A percentile compares a stretch with the other conserved stretches of the same genome.
These are phyloP conservation scores for Dermatemys mawii DNA, from an alignment of 2,113 vertebrate genomes.

Conservation along the genomic window DNA sequence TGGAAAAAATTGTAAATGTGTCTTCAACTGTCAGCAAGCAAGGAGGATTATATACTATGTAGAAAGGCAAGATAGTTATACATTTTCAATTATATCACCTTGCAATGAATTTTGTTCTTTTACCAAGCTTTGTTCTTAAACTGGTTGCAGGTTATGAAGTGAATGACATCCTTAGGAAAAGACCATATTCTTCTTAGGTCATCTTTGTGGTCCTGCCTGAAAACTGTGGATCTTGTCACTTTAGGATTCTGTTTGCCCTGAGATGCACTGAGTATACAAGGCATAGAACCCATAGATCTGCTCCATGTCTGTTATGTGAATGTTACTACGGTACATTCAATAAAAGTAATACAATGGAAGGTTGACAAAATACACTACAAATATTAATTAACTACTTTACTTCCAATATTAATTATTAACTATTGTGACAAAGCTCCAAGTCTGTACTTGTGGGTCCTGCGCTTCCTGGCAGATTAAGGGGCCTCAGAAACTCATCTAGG, in stretches of 20 bases:
- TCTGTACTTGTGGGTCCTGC: too few species aligned
- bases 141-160: background rate
- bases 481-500: too few species aligned
- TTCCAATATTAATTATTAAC: too few species aligned
- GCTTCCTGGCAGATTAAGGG: too few species aligned
- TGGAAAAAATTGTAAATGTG: background rate
- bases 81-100: too few species aligned
- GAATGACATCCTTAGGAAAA: rapidly evolving
- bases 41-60: background rate
- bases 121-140: background rate
- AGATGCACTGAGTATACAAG: rapidly evolving
- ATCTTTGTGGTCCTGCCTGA: background rate
- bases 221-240: rapidly evolving
- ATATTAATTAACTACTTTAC: too few species aligned
- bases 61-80: rapidly evolving
- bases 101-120: background rate
- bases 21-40: background rate
- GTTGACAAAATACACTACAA: background rate
- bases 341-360: background rate
- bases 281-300: background rate
- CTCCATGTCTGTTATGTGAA: rapidly evolving
- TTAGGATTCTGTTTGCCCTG: background rate
- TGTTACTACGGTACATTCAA: background rate
- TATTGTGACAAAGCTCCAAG: too few species aligned
- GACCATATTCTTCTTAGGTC: background rate